Evolutionary conservation across 2,113 vertebrate genomes (phyloP).

Genomic region (Psammodynastes pulverulentus): DNA sequence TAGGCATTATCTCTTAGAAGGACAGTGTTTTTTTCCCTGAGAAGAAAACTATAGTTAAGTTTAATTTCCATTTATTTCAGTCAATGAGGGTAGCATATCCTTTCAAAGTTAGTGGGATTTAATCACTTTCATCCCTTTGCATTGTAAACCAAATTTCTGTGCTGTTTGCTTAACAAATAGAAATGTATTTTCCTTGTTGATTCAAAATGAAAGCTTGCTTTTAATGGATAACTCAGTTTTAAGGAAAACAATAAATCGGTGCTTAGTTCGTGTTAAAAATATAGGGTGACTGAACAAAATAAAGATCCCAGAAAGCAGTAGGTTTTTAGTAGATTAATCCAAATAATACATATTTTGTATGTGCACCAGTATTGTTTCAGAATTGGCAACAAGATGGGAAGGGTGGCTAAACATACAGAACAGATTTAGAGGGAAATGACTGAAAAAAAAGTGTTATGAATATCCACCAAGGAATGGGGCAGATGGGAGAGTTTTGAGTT

Average conservation of each 20-base stretch:
- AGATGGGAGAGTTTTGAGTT: background rate
- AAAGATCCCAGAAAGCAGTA: background rate
- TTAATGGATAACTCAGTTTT: background rate
- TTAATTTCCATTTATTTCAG: background rate
- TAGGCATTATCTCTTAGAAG: background rate
- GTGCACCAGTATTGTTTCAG: background rate
- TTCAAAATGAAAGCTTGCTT: background rate
- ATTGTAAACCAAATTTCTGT: background rate
- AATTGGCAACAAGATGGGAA: background rate
- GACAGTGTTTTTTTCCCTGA: background rate
- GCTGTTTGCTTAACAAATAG: background rate
- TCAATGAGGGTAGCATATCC: too few species aligned
- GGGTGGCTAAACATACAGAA: background rate
- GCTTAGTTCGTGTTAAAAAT: background rate
- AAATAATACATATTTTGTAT: background rate
- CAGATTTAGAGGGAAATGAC: background rate
- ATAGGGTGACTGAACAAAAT: background rate
- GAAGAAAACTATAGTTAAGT: background rate
- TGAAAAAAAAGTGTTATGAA: background rate
- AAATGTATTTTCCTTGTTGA: background rate
- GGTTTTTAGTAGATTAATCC: background rate
- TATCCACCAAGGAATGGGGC: background rate
- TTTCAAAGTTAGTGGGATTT: background rate
- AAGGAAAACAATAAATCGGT: background rate
- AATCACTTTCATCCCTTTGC: background rate